Conservation (phyloP, 2,797 vertebrate species). For the Pampus argenteus region DNA sequence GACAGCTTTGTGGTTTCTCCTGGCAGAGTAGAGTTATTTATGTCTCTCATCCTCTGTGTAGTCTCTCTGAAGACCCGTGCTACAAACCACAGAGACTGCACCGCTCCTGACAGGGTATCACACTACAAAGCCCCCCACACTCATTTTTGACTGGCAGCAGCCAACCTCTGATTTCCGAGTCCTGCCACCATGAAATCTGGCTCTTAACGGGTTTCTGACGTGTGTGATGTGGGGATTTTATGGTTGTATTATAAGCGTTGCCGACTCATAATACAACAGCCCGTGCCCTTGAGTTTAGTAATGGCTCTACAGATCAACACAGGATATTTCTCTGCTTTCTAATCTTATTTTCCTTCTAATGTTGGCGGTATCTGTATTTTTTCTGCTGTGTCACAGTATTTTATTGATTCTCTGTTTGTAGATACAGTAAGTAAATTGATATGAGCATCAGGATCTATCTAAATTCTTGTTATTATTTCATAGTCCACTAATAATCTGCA, state of each 20-base stretch:
- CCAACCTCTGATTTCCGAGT: constrained; percentile 65
- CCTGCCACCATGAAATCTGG: constrained; percentile 51
- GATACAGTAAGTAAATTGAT: not conserved
- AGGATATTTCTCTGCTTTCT: constrained; percentile 8
- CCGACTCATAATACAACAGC: not conserved
- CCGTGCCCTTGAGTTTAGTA: constrained; percentile 34
- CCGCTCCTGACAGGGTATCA: constrained; percentile 70
- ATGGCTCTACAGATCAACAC: constrained; percentile 15
- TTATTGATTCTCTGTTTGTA: constrained; percentile 1
- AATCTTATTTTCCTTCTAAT: constrained; percentile 12
- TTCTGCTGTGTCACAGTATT: not conserved
- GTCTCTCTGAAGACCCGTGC: constrained; percentile 66
- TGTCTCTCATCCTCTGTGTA: constrained; percentile 70
- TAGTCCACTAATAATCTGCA: constrained; percentile 20
- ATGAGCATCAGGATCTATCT: constrained; percentile 16
- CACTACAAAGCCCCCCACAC: constrained; percentile 72
- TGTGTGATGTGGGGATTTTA: constrained; percentile 52
- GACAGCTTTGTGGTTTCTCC: constrained; percentile 75
- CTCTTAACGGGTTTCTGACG: constrained; percentile 58
- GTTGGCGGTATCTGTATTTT: no score
- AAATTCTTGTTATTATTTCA: constrained; percentile 33
- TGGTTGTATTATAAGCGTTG: constrained; percentile 31
- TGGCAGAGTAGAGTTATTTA: constrained; percentile 79
- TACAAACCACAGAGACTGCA: constrained; percentile 72
- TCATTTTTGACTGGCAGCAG: constrained; percentile 75